A percentile compares a stretch with the other conserved stretches of the same genome.
phyloP scores from a whole-genome alignment of 2,113 vertebrate genomes.

The Gila orcuttii region DNA sequence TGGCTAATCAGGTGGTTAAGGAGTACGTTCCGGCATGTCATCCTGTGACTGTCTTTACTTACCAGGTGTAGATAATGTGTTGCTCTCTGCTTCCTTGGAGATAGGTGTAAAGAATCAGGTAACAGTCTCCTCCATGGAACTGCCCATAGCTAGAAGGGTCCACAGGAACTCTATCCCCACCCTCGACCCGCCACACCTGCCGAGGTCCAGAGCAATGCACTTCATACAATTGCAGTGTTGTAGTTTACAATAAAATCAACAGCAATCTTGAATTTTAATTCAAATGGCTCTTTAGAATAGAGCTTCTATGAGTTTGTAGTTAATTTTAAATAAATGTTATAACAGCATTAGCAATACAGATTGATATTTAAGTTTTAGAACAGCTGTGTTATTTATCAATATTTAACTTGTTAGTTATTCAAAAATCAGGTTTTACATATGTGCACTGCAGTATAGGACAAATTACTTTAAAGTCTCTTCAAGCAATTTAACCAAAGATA shows the following conservation, averaged over 20 bases:
- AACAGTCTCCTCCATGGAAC: conserved; percentile 80
- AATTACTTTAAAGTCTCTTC: neutral
- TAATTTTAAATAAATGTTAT: neutral
- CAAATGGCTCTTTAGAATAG: neutral
- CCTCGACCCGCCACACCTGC: conserved; percentile 79
- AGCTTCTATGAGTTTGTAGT: neutral
- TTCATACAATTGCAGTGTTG: neutral
- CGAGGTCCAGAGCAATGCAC: conserved; percentile 36
- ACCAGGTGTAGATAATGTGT: conserved; percentile 81
- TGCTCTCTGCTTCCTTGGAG: conserved; percentile 52
- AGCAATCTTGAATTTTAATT: neutral
- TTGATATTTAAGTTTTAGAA: neutral
- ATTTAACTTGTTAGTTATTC: neutral
- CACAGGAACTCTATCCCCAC: conserved; percentile 61
- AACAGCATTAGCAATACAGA: neutral
- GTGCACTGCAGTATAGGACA: neutral
- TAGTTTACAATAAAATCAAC: neutral
- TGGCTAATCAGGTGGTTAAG: neutral
- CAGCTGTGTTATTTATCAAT: neutral
- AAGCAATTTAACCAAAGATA: neutral
- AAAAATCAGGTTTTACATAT: neutral
- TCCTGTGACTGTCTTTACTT: conserved; percentile 36
- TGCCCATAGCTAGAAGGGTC: conserved; percentile 70
- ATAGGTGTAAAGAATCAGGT: conserved; percentile 78
- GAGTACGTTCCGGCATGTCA: neutral